These are phyloP conservation scores for Aethina tumida DNA, from an alignment of 1,140 invertebrate genomes.

Conservation along the genomic window DNA sequence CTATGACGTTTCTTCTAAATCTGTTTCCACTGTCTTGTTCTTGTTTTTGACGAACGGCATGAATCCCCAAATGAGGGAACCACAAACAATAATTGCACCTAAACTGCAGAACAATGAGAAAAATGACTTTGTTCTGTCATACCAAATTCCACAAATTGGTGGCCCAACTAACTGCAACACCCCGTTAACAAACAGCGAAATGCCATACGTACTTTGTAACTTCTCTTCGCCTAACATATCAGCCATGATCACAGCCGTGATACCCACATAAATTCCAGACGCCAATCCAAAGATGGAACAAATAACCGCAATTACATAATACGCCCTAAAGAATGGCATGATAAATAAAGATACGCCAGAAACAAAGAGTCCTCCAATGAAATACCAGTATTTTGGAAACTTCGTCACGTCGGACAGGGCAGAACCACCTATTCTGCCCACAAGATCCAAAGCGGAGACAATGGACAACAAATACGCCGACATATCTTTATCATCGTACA, in stretches of 20 bases:
- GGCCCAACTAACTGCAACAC: conserved; percentile 69
- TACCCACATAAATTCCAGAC: conserved; percentile 76
- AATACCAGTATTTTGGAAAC: conserved; percentile 72
- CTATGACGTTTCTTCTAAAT: not conserved
- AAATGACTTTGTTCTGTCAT: conserved; percentile 51
- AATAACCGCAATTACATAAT: conserved; percentile 49
- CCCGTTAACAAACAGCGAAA: conserved; percentile 74
- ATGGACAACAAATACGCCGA: conserved; percentile 64
- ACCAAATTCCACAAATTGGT: conserved; percentile 63
- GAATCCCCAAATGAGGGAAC: conserved; percentile 60
- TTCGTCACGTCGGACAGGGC: conserved; percentile 62
- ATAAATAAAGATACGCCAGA: conserved; percentile 63
- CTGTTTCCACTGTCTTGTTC: conserved; percentile 5
- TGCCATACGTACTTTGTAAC: conserved; percentile 74
- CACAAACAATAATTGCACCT: conserved; percentile 61
- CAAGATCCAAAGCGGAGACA: conserved; percentile 66
- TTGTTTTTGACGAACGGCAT: conserved; percentile 55
- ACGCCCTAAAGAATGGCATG: conserved; percentile 51
- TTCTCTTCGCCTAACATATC: conserved; percentile 73
- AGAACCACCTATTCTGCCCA: conserved; percentile 71
- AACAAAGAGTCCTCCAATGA: conserved; percentile 62
- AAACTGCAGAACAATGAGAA: conserved; percentile 59
- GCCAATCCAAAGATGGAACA: conserved; percentile 70
- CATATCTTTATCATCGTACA: conserved; percentile 57
- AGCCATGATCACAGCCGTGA: conserved; percentile 76